phyloP scores from a whole-genome alignment of 2,888 invertebrate genomes.

The Chydorus sphaericus region DNA sequence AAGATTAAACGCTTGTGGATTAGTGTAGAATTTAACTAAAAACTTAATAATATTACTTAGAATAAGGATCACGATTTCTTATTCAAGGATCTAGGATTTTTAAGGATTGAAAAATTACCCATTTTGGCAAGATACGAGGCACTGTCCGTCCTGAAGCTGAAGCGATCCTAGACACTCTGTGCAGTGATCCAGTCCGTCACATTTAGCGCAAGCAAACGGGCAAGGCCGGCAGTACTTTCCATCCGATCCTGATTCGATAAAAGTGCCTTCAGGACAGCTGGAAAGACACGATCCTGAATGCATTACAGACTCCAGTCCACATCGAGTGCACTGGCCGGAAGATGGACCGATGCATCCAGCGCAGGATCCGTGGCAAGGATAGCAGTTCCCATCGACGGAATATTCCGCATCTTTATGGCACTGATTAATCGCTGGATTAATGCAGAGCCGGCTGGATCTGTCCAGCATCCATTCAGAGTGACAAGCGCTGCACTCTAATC shows the following conservation, averaged over 20 bases:
- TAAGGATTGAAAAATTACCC: conserved; percentile 16
- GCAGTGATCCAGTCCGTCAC: conserved; percentile 53
- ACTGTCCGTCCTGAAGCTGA: conserved; percentile 63
- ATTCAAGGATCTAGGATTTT: conserved; percentile 8
- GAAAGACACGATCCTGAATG: conserved; percentile 71
- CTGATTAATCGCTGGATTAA: conserved; percentile 49
- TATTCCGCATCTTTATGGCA: conserved; percentile 41
- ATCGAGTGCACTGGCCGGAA: conserved; percentile 62
- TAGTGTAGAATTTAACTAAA: too few relatives aligned
- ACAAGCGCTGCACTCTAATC: conserved; percentile 53
- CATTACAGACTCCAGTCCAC: conserved; percentile 56
- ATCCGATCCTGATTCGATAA: conserved; percentile 24
- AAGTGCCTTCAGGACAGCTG: conserved; percentile 50
- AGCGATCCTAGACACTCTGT: conserved; percentile 27
- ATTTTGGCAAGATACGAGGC: conserved; percentile 53
- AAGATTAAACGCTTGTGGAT: too few relatives aligned
- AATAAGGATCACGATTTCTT: too few relatives aligned
- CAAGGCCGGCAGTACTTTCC: background rate
- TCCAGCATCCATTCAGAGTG: conserved; percentile 56
- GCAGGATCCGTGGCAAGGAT: conserved; percentile 54
- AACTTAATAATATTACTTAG: too few relatives aligned
- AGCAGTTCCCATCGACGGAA: conserved; percentile 48
- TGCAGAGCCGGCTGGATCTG: conserved; percentile 52
- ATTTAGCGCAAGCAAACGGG: conserved; percentile 68
- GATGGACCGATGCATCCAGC: conserved; percentile 35